Base-by-base conservation (phyloP, 23 tunicate genomes). In the Halocynthia roretzi region DNA sequence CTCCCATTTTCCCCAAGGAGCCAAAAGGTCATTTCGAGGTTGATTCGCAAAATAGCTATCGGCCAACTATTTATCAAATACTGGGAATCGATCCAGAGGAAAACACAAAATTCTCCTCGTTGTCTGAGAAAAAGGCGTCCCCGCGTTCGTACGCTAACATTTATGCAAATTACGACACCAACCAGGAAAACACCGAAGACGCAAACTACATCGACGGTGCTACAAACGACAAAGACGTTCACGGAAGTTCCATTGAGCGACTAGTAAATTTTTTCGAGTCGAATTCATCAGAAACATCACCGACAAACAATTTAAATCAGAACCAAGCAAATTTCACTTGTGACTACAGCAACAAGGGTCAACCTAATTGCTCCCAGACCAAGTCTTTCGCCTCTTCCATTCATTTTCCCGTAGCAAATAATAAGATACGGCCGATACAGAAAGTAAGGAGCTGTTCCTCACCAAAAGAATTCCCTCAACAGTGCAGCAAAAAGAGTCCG, bases 211-310 rank as follows among this genome's bases (percentile, higher is more conserved):
- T 31, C 44, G 44, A 0, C 44, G 44, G 44, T 31, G 44, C 44
- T 31, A 31, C 44, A 31, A 31, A 31, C 44, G 44, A 31, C 44
- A 31, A 31, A 31, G 44, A 31, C 44, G 44, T 31, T 31, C 44
- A 31, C 44, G 44, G 44, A 4, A 31, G 44, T 31, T 31, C 44
- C 44, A 65, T 65, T 65, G 70, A 65, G 31, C 22, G 70, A 15
- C 70, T 65, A 48, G 70, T 65, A 11, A 48, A 65, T 48, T 65
- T 65, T 15, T 65, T 65, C 19, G 70, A 65, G 19, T 11, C 19
- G 15, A 65, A 65, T 65, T 10, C 70, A 65, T 65, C 70, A 10
- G 31, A 65, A 40, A 10, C 17, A 65, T 20, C 10, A 8, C 19
- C 44, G 44, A 31, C 44, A 31, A 31, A 31, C 44, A 31, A 31